These are phyloP conservation scores for Urechis unicinctus DNA, from an alignment of 2,888 invertebrate genomes.

Conservation along the genomic window DNA sequence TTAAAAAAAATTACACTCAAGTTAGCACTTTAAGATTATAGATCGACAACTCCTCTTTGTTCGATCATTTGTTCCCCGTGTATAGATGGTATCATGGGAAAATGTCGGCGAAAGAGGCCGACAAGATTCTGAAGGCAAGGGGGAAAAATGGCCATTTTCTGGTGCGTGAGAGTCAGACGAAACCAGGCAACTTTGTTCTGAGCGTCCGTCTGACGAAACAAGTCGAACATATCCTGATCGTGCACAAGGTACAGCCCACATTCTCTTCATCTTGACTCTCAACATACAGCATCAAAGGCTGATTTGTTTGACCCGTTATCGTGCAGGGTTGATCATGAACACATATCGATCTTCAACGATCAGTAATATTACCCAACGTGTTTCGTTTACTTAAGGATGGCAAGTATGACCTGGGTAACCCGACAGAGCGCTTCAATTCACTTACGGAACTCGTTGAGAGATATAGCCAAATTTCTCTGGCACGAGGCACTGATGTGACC, in stretches of 20 bases:
- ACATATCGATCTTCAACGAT: neutral
- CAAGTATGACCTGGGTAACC: slow-evolving; percentile 89
- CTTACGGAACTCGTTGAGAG: slow-evolving; percentile 90
- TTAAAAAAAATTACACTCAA: too few species aligned
- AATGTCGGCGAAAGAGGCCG: slow-evolving; percentile 87
- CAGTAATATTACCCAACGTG: neutral
- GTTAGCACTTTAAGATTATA: too few species aligned
- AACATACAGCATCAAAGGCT: too few species aligned
- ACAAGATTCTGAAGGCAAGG: slow-evolving; percentile 78
- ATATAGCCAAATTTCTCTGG: slow-evolving; percentile 68
- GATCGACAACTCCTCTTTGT: too few species aligned
- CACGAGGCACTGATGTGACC: slow-evolving; percentile 22
- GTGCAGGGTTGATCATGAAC: neutral
- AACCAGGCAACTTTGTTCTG: slow-evolving; percentile 91
- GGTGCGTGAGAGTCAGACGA: slow-evolving; percentile 89
- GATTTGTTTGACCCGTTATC: neutral
- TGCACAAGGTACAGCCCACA: slow-evolving; percentile 53
- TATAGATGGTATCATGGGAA: slow-evolving; percentile 78
- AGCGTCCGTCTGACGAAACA: slow-evolving; percentile 77
- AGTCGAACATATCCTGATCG: slow-evolving; percentile 95
- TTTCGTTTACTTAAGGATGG: slow-evolving; percentile 63
- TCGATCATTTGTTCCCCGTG: too few species aligned
- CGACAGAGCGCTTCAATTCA: slow-evolving; percentile 92
- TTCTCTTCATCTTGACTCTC: too few species aligned
- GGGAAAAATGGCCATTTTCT: slow-evolving; percentile 94